These are phyloP conservation scores for Asteroscopus sphinx DNA, from an alignment of 2,888 invertebrate genomes.

Conservation along the genomic window DNA sequence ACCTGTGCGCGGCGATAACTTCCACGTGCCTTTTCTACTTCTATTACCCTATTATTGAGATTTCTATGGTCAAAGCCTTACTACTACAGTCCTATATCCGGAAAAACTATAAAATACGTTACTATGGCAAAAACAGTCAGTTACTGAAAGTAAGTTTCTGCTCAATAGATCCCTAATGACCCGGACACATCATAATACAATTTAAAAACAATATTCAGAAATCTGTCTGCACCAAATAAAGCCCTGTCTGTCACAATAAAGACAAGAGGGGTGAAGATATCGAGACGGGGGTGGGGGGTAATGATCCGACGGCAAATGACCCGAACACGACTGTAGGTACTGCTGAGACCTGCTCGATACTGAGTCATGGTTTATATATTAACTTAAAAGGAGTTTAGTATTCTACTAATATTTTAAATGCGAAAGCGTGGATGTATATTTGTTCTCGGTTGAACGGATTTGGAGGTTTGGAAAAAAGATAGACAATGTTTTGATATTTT, in stretches of 20 bases:
- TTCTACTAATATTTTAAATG: too few relatives aligned
- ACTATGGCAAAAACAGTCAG: not conserved
- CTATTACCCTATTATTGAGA: too few relatives aligned
- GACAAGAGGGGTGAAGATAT: conserved; percentile 57
- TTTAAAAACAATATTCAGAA: conserved; percentile 33
- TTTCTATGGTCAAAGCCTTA: too few relatives aligned
- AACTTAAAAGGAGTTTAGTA: not conserved
- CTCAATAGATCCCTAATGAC: conserved; percentile 21
- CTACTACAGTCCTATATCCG: too few relatives aligned
- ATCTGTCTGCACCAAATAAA: conserved; percentile 22
- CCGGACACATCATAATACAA: conserved; percentile 7
- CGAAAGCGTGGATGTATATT: too few relatives aligned
- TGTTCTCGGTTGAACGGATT: too few relatives aligned
- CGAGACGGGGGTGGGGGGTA: conserved; percentile 55
- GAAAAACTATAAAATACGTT: not conserved
- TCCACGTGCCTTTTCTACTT: too few relatives aligned
- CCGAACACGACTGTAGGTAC: conserved; percentile 23
- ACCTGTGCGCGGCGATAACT: too few relatives aligned
- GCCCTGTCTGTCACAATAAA: conserved; percentile 47
- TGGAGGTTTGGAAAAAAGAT: too few relatives aligned
- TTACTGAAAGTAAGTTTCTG: not conserved
- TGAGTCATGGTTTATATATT: conserved; percentile 30
- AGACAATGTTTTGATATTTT: too few relatives aligned
- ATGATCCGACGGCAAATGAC: conserved; percentile 63
- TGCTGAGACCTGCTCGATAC: conserved; percentile 21